Evolutionary conservation across 2,888 invertebrate species (phyloP).

Genomic region (Gonocerus acuteangulatus): DNA sequence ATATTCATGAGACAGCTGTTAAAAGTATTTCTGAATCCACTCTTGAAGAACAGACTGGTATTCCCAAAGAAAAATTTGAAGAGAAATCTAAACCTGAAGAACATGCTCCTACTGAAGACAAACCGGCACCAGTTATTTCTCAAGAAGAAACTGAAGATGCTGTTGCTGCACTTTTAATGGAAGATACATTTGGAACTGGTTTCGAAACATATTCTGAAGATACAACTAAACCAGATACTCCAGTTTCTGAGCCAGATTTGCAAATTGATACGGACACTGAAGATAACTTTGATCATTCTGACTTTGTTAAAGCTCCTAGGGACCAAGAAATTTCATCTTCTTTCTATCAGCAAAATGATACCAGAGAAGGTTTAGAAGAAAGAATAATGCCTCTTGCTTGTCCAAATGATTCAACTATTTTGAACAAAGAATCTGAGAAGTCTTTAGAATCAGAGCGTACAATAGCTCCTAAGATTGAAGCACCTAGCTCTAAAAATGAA

Average conservation of each 20-base stretch:
- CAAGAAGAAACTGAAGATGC: slow-evolving; percentile 91
- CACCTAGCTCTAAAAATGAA: not conserved
- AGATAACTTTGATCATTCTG: slow-evolving; percentile 52
- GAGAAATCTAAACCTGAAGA: slow-evolving; percentile 42
- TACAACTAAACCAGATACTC: slow-evolving; percentile 68
- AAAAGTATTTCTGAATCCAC: slow-evolving; percentile 62
- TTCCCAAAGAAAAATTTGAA: slow-evolving; percentile 38
- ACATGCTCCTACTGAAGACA: slow-evolving; percentile 50
- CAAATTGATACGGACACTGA: slow-evolving; percentile 82
- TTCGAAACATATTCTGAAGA: slow-evolving; percentile 46
- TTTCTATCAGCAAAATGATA: slow-evolving; percentile 44
- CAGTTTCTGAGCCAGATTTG: slow-evolving; percentile 72
- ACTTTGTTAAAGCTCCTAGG: slow-evolving; percentile 50
- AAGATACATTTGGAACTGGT: slow-evolving; percentile 73
- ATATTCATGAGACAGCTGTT: slow-evolving; percentile 69
- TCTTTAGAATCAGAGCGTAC: not conserved
- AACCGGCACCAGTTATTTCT: slow-evolving; percentile 55
- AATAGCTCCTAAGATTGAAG: not conserved
- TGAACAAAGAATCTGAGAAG: slow-evolving; percentile 19
- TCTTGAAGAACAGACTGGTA: slow-evolving; percentile 40
- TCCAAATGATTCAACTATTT: slow-evolving; percentile 31
- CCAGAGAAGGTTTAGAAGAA: slow-evolving; percentile 38
- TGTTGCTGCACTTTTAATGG: slow-evolving; percentile 70
- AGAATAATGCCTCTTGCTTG: slow-evolving; percentile 37
- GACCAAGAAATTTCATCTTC: slow-evolving; percentile 49